Base-by-base conservation (phyloP, 2,888 invertebrate genomes). In the Candidula unifasciata region DNA sequence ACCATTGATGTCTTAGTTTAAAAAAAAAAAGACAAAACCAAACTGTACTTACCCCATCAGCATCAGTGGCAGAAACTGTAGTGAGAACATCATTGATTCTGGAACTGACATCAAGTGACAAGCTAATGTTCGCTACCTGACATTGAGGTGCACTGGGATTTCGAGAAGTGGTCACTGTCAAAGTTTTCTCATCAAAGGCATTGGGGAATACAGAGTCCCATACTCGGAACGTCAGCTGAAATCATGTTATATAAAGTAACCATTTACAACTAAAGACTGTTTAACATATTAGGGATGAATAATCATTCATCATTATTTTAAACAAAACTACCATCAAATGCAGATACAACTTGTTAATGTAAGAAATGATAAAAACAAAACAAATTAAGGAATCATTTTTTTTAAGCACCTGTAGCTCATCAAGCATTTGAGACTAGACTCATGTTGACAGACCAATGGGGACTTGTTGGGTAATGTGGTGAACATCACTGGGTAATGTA, bases 11-110 rank as follows among this genome's bases (percentile, higher is more conserved):
- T 44, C 44, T 13, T 33, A 18, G 37, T 37, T n/a, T n/a, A 37
- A 27, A 44, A 35, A 35, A 27, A 27, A 30, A 66, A n/a, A 69
- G 27, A 79, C 10, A 0, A 33, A 68, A 3, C 5, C 16, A 3
- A 37, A 16, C 52, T 18, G 74, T 24, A 85, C 89, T 90, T 86
- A 91, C 91, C 78, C 86, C 84, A 87, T 91, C 91, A 60, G 79
- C 78, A 85, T 91, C 91, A 18, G 85, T 88, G 5, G 91, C 91
- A 57, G 74, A 76, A 2, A 91, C 86, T n/a, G 85, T 86, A 52
- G 87, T 86, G 21, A 90, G 68, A 30, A 87, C 77, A 57, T 30
- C 80, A 18, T 88, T 88, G 0, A 88, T 77, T 10, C 37, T 78
- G 33, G 86, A 74, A 16, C 87, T 88, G 44, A 88, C 88, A 74